These are phyloP conservation scores for Netelia inedita DNA, from an alignment of 2,888 invertebrate species.

Conservation along the genomic window DNA sequence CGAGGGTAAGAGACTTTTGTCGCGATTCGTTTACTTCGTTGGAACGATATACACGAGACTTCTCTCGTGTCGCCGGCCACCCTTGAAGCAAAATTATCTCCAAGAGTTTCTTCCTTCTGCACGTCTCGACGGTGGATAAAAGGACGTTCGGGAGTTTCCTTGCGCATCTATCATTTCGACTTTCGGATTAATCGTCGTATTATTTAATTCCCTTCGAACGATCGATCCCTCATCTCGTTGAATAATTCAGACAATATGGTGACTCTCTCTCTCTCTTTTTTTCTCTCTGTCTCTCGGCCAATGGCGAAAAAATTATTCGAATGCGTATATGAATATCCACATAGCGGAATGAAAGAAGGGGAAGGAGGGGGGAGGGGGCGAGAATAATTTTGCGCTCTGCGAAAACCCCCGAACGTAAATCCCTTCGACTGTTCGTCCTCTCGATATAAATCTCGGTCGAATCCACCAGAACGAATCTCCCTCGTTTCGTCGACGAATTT, in stretches of 20 bases:
- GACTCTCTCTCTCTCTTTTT: not conserved
- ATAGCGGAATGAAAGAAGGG: too few species aligned
- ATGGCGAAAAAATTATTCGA: conserved; percentile 5
- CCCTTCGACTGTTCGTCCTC: not conserved
- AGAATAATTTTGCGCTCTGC: conserved; percentile 32
- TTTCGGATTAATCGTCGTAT: conserved; percentile 60
- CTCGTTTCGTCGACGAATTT: not conserved
- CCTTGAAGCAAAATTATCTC: conserved; percentile 10
- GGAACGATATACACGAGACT: not conserved
- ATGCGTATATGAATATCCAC: not conserved
- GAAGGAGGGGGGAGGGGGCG: not conserved
- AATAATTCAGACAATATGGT: conserved; percentile 26
- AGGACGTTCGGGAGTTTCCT: conserved; percentile 27
- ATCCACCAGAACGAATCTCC: conserved; percentile 48
- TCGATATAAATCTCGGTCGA: conserved; percentile 47
- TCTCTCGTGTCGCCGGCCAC: not conserved
- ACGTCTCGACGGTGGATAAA: not conserved
- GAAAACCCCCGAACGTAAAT: conserved; percentile 7
- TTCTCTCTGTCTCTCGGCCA: not conserved
- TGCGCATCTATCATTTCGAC: conserved; percentile 45
- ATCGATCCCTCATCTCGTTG: conserved; percentile 41
- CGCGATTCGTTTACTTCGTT: conserved; percentile 15
- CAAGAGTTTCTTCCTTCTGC: conserved; percentile 2
- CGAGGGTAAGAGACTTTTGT: not conserved
- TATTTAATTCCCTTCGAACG: conserved; percentile 4